Evolutionary conservation across 2,888 invertebrate genomes (phyloP).

Genomic region (Rutpela maculata): DNA sequence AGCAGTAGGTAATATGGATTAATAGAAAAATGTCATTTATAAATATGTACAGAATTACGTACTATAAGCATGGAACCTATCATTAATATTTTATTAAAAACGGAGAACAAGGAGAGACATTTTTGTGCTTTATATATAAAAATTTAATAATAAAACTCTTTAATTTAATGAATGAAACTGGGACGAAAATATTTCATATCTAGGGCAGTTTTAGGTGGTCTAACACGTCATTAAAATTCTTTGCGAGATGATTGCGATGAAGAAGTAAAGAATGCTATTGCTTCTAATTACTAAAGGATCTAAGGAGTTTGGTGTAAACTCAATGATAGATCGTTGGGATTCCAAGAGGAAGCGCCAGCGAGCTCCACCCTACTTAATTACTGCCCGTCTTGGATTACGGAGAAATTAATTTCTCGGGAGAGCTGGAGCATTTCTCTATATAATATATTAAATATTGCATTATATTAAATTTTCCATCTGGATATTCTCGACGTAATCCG

Average conservation of each 20-base stretch:
- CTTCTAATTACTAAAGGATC: constrained; percentile 63
- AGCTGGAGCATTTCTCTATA: constrained; percentile 69
- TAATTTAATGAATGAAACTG: constrained; percentile 29
- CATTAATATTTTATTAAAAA: neutral
- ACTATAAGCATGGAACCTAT: neutral
- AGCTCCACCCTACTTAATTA: constrained; percentile 71
- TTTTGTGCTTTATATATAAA: constrained; percentile 23
- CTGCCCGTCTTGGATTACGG: constrained; percentile 74
- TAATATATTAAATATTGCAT: constrained; percentile 74
- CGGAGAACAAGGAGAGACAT: neutral
- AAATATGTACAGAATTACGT: neutral
- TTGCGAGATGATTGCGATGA: constrained; percentile 54
- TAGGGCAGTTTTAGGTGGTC: constrained; percentile 50
- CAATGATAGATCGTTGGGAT: constrained; percentile 73
- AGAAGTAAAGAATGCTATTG: constrained; percentile 65
- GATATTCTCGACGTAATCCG: constrained; percentile 55
- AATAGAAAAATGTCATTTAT: neutral
- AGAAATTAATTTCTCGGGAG: constrained; percentile 73
- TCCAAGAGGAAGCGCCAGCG: constrained; percentile 62
- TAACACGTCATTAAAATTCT: constrained; percentile 60
- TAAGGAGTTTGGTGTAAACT: constrained; percentile 68
- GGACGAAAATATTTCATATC: constrained; percentile 49
- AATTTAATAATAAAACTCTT: constrained; percentile 38
- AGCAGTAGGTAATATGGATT: neutral
- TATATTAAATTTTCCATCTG: constrained; percentile 73